Evolutionary conservation across 1,140 invertebrate genomes (phyloP).

Genomic region (Nixonia krombeini): DNA sequence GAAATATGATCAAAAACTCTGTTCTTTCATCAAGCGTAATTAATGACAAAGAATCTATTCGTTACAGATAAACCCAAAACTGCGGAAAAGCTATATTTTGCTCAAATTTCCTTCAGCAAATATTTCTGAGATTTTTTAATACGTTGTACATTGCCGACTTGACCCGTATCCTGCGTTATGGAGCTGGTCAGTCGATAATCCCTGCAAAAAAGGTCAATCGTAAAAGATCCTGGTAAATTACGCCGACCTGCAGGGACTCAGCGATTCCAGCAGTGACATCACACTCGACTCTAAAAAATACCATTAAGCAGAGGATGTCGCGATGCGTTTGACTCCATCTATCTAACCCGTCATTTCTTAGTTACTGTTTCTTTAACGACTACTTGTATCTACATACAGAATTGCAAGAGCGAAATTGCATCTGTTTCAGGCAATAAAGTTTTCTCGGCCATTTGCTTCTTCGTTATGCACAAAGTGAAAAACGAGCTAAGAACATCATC

Average conservation of each 20-base stretch:
- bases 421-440: conserved; percentile 10
- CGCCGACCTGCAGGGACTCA: too few species aligned
- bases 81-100: conserved; percentile 5
- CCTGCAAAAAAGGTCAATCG: neutral
- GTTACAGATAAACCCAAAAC: too few species aligned
- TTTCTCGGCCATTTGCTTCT: conserved; percentile 4
- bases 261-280: neutral
- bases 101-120: neutral
- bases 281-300: conserved; percentile 28
- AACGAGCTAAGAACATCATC: neutral
- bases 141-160: conserved; percentile 19
- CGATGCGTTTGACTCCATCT: conserved; percentile 29
- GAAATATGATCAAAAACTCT: too few species aligned
- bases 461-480: conserved; percentile 9
- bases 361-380: conserved; percentile 14
- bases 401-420: conserved; percentile 17
- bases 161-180: conserved; percentile 18
- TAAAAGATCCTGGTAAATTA: neutral
- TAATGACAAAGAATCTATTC: too few species aligned
- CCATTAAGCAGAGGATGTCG: conserved; percentile 23
- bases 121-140: conserved; percentile 7
- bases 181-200: too few species aligned
- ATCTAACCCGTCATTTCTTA: conserved; percentile 15
- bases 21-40: too few species aligned
- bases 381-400: conserved; percentile 35